Conservation (phyloP, 2,797 vertebrate genomes). For the Phrynocephalus forsythii region DNA sequence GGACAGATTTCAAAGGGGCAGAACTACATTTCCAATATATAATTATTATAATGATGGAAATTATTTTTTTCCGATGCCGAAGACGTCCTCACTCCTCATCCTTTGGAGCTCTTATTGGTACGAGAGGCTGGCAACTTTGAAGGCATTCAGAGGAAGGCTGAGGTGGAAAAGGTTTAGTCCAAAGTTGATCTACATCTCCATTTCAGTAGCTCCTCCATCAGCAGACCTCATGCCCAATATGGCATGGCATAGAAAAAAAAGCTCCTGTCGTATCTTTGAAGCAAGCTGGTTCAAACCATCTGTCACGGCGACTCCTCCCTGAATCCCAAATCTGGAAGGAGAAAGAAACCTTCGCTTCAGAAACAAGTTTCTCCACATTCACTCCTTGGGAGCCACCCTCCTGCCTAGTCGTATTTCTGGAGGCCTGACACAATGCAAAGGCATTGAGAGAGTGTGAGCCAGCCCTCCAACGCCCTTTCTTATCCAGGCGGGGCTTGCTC, state of each 20-base stretch:
- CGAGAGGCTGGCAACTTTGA: not conserved
- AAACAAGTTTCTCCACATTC: constrained; percentile 72
- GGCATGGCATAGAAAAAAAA: not conserved
- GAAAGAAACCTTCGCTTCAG: constrained; percentile 53
- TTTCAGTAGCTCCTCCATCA: constrained; percentile 3
- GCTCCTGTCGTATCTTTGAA: not conserved
- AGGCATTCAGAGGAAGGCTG: not conserved
- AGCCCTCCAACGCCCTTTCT: not conserved
- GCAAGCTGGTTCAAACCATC: not conserved
- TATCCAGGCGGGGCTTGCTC: not conserved
- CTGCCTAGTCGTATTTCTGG: constrained; percentile 37
- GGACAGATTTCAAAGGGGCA: not conserved
- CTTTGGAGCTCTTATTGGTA: not conserved
- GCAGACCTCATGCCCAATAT: not conserved
- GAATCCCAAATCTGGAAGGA: constrained; percentile 30
- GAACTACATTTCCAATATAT: no score
- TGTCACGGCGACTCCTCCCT: constrained; percentile 42
- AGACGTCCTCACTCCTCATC: not conserved
- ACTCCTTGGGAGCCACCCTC: constrained; percentile 54
- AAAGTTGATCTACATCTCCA: not conserved
- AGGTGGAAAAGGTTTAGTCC: not conserved
- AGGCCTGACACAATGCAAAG: constrained; percentile 28
- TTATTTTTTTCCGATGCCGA: not conserved
- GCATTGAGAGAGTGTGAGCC: not conserved
- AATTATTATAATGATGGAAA: not conserved